Evolutionary conservation across 2,888 invertebrate genomes (phyloP).

Genomic region (Lasius fuliginosus): DNA sequence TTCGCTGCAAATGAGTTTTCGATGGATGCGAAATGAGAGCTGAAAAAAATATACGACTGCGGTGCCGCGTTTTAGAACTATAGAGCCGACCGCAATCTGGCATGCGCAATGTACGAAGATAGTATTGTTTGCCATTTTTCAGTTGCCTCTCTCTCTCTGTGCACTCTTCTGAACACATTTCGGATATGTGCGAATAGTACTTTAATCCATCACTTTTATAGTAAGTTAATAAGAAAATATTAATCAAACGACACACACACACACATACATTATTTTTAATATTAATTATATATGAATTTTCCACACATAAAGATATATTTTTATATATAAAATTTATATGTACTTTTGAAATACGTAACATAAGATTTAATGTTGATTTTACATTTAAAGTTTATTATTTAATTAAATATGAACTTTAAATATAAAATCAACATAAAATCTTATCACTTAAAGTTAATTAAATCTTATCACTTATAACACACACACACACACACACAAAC

Average conservation of each 20-base stretch:
- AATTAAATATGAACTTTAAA: no score
- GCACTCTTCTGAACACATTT: background rate
- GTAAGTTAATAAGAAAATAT: background rate
- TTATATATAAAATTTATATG: no score
- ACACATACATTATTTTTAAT: background rate
- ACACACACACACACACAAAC: no score
- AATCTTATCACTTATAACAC: background rate
- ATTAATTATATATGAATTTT: background rate
- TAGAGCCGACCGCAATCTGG: constrained; percentile 34
- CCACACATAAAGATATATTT: no score
- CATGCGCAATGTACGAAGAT: constrained; percentile 2
- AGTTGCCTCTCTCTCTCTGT: background rate
- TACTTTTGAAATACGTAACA: no score
- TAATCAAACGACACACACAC: background rate
- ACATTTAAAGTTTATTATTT: no score
- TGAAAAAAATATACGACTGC: constrained; percentile 50
- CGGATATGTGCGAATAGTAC: background rate
- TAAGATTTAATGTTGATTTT: no score
- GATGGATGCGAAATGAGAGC: constrained; percentile 41
- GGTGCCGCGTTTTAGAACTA: constrained; percentile 20
- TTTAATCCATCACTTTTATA: background rate
- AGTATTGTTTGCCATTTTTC: constrained; percentile 5
- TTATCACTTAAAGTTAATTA: background rate
- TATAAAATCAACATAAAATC: no score
- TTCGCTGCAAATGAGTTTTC: constrained; percentile 60